A percentile compares a stretch with the other conserved stretches of the same genome.
phyloP scores from a whole-genome alignment of 92 coral and sea anemone species.

The Zoanthus sociatus region DNA sequence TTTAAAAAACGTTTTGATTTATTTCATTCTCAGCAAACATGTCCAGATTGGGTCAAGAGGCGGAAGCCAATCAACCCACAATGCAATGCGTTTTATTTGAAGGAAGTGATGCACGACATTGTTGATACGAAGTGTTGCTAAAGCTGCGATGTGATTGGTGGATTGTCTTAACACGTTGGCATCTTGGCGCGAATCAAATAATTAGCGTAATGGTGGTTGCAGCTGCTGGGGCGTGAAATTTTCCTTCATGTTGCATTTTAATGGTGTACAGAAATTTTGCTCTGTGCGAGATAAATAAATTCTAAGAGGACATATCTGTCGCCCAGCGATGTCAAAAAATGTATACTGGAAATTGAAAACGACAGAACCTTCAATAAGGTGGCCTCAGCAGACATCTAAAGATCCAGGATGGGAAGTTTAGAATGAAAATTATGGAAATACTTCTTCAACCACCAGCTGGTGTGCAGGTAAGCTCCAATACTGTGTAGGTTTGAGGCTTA shows the following conservation, averaged over 20 bases:
- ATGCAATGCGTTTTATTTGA: too few species aligned
- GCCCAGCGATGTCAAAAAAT: neutral
- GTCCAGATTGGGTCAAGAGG: too few species aligned
- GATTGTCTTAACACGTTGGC: constrained; percentile 13
- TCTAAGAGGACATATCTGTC: neutral
- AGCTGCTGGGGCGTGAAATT: constrained; percentile 55
- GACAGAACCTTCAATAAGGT: neutral
- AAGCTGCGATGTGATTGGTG: constrained; percentile 15
- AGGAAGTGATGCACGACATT: too few species aligned
- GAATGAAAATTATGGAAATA: constrained; percentile 31
- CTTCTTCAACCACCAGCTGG: constrained; percentile 35
- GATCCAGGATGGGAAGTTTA: constrained; percentile 25
- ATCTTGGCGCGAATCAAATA: constrained; percentile 46
- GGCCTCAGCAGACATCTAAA: neutral
- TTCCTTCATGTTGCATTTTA: constrained; percentile 40
- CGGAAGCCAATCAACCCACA: too few species aligned
- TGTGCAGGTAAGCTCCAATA: constrained; percentile 33
- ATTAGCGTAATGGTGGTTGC: constrained; percentile 54
- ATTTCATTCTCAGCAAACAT: too few species aligned
- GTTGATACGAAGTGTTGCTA: too few species aligned
- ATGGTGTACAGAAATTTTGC: constrained; percentile 28
- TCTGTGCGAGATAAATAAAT: neutral
- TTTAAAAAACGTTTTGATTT: too few species aligned
- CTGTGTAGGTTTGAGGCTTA: constrained; percentile 34
- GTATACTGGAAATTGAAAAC: neutral